Base-by-base conservation (phyloP, 2,888 invertebrate genomes). In the Margaritifera margaritifera region DNA sequence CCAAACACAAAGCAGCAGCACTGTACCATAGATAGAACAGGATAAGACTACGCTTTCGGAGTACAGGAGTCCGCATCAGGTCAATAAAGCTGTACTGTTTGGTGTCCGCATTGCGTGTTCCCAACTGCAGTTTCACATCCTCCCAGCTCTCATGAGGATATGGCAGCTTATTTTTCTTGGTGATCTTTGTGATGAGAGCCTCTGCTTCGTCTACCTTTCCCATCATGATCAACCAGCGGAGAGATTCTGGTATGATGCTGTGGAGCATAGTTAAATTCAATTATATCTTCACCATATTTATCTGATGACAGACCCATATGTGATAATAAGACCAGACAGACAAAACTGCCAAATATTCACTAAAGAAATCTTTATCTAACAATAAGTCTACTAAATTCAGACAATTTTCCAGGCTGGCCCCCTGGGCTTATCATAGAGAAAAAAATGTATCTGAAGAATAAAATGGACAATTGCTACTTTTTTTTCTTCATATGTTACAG, bases 21-120 rank as follows among this genome's bases (percentile, higher is more conserved):
- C 74, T 80, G 69, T 72, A 89, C 89, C 89, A 89, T 20, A 83
- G 75, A 74, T 85, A 86, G 66, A 85, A 87, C 31, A 87, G 77
- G 27, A 88, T 80, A 11, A 89, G 42, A 42, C 86, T 83, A 66
- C 83, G 75, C 62, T 80, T 83, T 53, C 88, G 78, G 31, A 89
- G 74, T 20, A 78, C 67, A 6, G 85, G 81, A 20, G 86, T 86
- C 42, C 75, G 74, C 68, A 88, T 74, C 59, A 88, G 68, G 68
- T 87, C 83, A 27, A 84, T 50, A 54, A 83, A 68, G 18, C 78
- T 80, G 75, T 80, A 83, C 51, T 76, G 71, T 42, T 75, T 74
- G 4, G 64, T 60, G 18, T 74, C 65, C 11, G 64, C 52, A 4
- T 63, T 66, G 11, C 62, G 59, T 50, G 64, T 60, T 22, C 78